Evolutionary conservation across 1,140 invertebrate genomes (phyloP).

Genomic region (Hycleus phaleratus): DNA sequence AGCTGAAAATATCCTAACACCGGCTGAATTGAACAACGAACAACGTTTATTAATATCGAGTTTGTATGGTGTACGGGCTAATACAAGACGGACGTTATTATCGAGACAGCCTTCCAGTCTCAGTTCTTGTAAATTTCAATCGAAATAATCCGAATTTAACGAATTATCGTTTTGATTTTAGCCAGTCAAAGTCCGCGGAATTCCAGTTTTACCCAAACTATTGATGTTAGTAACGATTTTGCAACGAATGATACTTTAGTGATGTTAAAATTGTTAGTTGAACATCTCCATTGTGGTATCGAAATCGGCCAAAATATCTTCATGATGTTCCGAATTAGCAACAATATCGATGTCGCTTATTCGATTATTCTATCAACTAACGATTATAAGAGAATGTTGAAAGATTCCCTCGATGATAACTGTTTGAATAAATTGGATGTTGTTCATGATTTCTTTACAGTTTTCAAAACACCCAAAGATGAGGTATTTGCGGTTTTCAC

Average conservation of each 20-base stretch:
- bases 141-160: background rate
- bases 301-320: conserved; percentile 47
- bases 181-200: conserved; percentile 13
- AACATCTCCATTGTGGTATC: conserved; percentile 44
- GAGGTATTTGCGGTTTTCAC: conserved; percentile 21
- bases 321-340: conserved; percentile 47
- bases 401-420: conserved; percentile 46
- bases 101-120: conserved; percentile 25
- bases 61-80: conserved; percentile 16
- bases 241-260: conserved; percentile 29
- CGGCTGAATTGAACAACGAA: conserved; percentile 37
- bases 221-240: conserved; percentile 15
- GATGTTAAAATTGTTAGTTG: conserved; percentile 28
- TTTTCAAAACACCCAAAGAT: conserved; percentile 34
- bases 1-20: conserved; percentile 42
- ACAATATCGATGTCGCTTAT: conserved; percentile 48
- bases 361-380: conserved; percentile 43
- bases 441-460: conserved; percentile 43
- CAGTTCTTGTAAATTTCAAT: conserved; percentile 11
- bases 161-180: conserved; percentile 22
- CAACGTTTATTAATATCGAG: conserved; percentile 33
- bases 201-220: conserved; percentile 10
- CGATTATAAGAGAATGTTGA: conserved; percentile 46
- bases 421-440: conserved; percentile 48
- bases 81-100: conserved; percentile 21